These are phyloP conservation scores for Psix sp. DNA, from an alignment of 1,140 invertebrate genomes.

Conservation along the genomic window DNA sequence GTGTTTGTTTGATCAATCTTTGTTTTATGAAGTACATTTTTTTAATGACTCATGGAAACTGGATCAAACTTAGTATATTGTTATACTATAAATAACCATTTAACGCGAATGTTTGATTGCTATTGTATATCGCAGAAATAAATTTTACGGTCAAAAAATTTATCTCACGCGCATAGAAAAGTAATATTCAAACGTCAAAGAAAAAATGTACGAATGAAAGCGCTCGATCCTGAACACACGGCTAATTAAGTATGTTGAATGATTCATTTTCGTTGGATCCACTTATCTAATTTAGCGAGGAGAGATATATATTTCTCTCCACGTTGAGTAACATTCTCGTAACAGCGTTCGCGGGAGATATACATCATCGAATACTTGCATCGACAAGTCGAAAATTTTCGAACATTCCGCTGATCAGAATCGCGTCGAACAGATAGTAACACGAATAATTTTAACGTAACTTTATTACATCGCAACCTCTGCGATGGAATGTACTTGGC, in stretches of 20 bases:
- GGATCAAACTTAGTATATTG: neutral
- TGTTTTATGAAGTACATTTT: constrained; percentile 26
- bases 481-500: constrained; percentile 34
- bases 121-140: too few relatives aligned
- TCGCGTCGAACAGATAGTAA: constrained; percentile 44
- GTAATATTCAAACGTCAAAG: too few relatives aligned
- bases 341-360: constrained; percentile 1
- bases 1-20: constrained; percentile 36
- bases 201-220: too few relatives aligned
- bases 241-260: too few relatives aligned
- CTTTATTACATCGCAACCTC: constrained; percentile 58
- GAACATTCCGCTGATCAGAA: constrained; percentile 35
- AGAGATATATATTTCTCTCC: too few relatives aligned
- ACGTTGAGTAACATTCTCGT: constrained; percentile 18
- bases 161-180: too few relatives aligned
- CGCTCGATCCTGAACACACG: too few relatives aligned
- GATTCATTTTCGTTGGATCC: too few relatives aligned
- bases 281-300: too few relatives aligned
- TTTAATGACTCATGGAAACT: neutral
- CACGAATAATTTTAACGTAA: constrained; percentile 49
- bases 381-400: constrained; percentile 32
- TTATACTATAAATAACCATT: too few relatives aligned
- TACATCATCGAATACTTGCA: constrained; percentile 20
- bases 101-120: neutral
- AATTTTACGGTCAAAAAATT: too few relatives aligned